Base-by-base conservation (phyloP, 2,888 invertebrate genomes). In the Anthrax anthrax region DNA sequence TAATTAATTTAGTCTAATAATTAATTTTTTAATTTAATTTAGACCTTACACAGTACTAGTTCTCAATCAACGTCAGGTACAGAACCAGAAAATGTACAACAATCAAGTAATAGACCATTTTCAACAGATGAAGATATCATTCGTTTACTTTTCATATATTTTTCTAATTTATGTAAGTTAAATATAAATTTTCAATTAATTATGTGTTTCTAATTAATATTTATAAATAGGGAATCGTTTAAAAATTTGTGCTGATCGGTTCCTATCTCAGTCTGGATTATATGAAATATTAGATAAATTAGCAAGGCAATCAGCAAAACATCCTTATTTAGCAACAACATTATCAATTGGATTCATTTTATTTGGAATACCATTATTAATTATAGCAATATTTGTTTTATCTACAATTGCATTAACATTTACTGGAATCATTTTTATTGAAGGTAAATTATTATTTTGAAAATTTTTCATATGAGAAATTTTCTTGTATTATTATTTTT, bases 371-470 rank as follows among this genome's bases (percentile, higher is more conserved):
- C 68, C 67, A 16, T 54, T 66, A 44, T 50, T 63, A 2, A 55
- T 68, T 3, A 55, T 68, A 8, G 47, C 61, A 19, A 60, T 62
- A 1, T 61, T 67, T 45, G 61, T 58, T 2, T 47, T 67, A 41
- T 58, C 62, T 4, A 63, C 64, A 2, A 52, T 66, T 47, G 45
- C 60, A 16, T 57, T 67, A 54, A 64, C 68, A 0, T 61, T 67
- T 34, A 64, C 62, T 0, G 68, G 67, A 34, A 62, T 67, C 43
- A 51, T 67, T n/a, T 56, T 67, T 2, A 55, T 67, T 8, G 67
- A 67, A 58, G 67, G 67, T 65, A 52, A 17, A 12, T n/a, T 36
- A 8, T 42, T 9, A 14, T 37, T 36, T 39, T 18, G 6, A 13
- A 32, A 29, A 17, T 46, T 34, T 29, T 13, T 42, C 2, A 13